Conservation (phyloP, 2,113 vertebrate species). For the Bothrops jararaca region DNA sequence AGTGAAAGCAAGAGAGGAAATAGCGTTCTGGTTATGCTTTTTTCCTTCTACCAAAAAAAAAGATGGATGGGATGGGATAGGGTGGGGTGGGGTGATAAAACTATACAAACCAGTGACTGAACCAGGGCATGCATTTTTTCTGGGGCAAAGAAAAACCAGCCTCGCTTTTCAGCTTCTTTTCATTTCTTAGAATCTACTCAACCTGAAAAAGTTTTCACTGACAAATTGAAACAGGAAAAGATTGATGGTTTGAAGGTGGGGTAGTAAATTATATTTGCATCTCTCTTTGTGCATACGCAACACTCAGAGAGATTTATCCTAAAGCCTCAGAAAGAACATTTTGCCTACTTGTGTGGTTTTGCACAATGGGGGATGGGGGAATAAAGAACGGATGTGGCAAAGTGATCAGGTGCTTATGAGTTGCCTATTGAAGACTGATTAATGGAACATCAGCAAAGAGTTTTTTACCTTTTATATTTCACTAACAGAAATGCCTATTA, state of each 20-base stretch:
- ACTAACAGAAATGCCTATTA: not conserved
- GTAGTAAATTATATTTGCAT: not conserved
- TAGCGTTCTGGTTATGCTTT: not conserved
- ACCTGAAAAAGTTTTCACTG: not conserved
- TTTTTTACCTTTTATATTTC: not conserved
- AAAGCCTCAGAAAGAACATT: constrained; percentile 6
- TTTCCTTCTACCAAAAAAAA: not conserved
- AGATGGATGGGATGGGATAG: not conserved
- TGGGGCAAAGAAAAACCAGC: not conserved
- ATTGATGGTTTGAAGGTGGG: constrained; percentile 43
- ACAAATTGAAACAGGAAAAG: constrained; percentile 43
- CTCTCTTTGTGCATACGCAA: not conserved
- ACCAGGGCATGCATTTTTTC: not conserved
- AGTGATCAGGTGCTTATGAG: not conserved
- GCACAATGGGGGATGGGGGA: not conserved
- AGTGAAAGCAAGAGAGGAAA: not conserved
- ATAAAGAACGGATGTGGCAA: not conserved
- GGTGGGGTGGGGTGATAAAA: not conserved
- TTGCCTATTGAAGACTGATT: not conserved
- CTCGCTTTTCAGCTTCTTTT: not conserved
- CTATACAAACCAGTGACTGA: not conserved
- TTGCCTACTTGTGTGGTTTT: not conserved
- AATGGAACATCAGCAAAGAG: not conserved
- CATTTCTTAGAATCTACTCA: constrained; percentile 12
- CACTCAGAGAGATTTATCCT: constrained; percentile 2